Base-by-base conservation (phyloP, 2,797 vertebrate species). In the Rhinella marina region DNA sequence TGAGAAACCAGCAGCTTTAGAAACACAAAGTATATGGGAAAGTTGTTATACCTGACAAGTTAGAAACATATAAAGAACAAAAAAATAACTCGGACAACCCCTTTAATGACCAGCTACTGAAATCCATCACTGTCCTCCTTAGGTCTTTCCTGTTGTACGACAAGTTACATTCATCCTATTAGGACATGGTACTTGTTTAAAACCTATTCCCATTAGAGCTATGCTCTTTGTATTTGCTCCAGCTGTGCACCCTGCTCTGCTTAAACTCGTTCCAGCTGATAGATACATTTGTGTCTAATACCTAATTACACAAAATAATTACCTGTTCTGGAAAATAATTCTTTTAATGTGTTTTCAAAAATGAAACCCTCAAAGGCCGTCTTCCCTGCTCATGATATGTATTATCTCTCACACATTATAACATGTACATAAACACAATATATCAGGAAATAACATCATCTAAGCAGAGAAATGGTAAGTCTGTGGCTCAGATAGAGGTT, bases 291-390 rank as follows among this genome's bases (percentile, higher is more conserved):
- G 56, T 78, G 29, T 59, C n/a, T 75, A 61, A 85, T 52, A 59
- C 54, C 25, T 78, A 77, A 85, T 85, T 78, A 77, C 59, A 64
- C 7, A 29, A n/a, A 19, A 85, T 85, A 85, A 85, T 77, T 50
- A 64, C 59, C 52, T 77, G 56, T 85, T 25, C 27, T 48, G 21
- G 41, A 75, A 3, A 50, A 50, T n/a, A 12, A 52, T 75, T 75
- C 72, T 12, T 85, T 85, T 68, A 76, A 59, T 3, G 17, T 27
- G 41, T 54, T 59, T 59, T 23, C 1, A 23, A 75, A 75, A n/a
- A n/a, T 21, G 52, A 50, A 75, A 50, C 41, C 19, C 29, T 29
- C 19, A 48, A 41, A 41, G 21, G 2, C 17, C 2, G 6, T 7
- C 48, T 13, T 23, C 21, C 11, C 21, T 52, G 68, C 72, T 75